phyloP scores from a whole-genome alignment of 2,113 vertebrate species.

The Coptodon bakossiorum region DNA sequence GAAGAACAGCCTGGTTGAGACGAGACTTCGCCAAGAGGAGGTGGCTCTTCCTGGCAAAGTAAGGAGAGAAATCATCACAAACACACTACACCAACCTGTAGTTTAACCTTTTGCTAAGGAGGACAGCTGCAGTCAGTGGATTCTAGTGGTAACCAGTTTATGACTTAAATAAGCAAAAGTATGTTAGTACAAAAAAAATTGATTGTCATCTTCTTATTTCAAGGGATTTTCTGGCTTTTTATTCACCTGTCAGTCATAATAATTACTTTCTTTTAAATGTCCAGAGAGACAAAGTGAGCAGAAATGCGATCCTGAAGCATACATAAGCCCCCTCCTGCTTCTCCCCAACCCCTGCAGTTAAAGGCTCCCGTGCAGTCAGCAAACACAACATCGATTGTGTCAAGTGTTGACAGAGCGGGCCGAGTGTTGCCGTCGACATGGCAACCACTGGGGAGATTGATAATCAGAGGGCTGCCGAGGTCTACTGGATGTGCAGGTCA shows the following conservation, averaged over 20 bases:
- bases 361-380: background rate
- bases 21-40: background rate
- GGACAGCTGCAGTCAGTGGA: background rate
- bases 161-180: background rate
- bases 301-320: background rate
- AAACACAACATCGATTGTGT: conserved; percentile 17
- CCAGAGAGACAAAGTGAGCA: background rate
- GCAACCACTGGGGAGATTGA: background rate
- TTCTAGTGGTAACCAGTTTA: background rate
- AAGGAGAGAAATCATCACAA: background rate
- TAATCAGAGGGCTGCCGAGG: background rate
- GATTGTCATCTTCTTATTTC: background rate
- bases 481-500: background rate
- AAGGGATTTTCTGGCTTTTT: background rate
- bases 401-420: conserved; percentile 32
- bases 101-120: background rate
- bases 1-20: conserved; percentile 23
- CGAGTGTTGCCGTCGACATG: conserved; percentile 14
- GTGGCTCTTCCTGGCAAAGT: conserved; percentile 65
- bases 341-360: background rate
- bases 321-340: background rate
- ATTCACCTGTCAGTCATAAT: background rate
- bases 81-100: background rate
- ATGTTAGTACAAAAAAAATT: background rate
- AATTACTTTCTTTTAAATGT: background rate